phyloP scores from a whole-genome alignment of 2,888 invertebrate species.

The Leistus spinibarbis region DNA sequence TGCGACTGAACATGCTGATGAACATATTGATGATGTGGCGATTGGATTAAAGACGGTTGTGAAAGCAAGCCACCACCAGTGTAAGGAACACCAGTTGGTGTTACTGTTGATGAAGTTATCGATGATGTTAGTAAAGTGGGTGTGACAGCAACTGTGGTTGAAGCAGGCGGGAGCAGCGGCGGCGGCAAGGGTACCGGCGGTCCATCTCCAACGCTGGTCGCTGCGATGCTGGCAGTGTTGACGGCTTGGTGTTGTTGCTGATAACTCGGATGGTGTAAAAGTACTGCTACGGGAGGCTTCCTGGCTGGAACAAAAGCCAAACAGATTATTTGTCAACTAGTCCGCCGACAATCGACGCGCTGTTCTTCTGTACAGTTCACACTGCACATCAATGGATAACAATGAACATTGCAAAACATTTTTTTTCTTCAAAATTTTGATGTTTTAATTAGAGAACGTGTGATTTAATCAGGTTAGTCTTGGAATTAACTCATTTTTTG shows the following conservation, averaged over 20 bases:
- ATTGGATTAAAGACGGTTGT: constrained; percentile 2
- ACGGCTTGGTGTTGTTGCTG: constrained; percentile 35
- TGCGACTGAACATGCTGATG: background rate
- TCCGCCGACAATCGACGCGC: background rate
- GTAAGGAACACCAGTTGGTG: constrained; percentile 5
- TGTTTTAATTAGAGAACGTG: background rate
- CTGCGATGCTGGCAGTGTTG: constrained; percentile 28
- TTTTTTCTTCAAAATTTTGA: too few relatives aligned
- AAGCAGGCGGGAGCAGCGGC: background rate
- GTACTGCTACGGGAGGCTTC: constrained; percentile 64
- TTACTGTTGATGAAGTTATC: constrained; percentile 7
- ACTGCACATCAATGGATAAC: background rate
- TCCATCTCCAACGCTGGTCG: constrained; percentile 40
- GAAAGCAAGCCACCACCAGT: background rate
- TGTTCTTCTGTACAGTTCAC: background rate
- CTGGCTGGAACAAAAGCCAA: constrained; percentile 64
- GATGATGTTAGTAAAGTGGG: constrained; percentile 34
- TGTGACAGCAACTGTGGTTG: constrained; percentile 28
- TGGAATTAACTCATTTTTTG: background rate
- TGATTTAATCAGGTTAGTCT: background rate
- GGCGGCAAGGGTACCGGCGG: constrained; percentile 1
- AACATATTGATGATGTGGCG: constrained; percentile 45
- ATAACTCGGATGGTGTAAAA: constrained; percentile 41
- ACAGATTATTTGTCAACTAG: constrained; percentile 40
- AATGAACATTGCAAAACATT: background rate